These are phyloP conservation scores for Amphipyra tragopoginis DNA, from an alignment of 2,888 invertebrate genomes.

Conservation along the genomic window DNA sequence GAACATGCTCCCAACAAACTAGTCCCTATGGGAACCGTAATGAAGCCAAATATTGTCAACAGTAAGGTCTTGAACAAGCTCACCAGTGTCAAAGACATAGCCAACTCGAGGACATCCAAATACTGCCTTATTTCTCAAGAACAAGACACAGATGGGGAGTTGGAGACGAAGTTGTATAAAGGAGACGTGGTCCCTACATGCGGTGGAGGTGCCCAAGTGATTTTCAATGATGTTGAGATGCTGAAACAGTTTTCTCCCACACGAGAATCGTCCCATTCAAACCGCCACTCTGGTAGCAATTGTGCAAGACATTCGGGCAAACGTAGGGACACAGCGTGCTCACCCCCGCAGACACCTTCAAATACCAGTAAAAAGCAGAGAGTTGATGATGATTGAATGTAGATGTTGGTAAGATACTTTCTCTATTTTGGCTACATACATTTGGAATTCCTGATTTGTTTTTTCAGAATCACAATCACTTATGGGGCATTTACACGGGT, in stretches of 20 bases:
- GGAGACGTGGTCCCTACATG: constrained; percentile 98
- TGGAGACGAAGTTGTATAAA: constrained; percentile 98
- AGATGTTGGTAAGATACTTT: constrained; percentile 29
- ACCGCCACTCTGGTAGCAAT: constrained; percentile 69
- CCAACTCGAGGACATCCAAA: constrained; percentile 93
- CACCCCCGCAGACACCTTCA: constrained; percentile 83
- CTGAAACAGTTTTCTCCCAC: constrained; percentile 95
- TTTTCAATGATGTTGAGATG: constrained; percentile 98
- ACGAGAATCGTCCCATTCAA: constrained; percentile 68
- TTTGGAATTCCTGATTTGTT: constrained; percentile 4
- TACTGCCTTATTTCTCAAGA: constrained; percentile 98
- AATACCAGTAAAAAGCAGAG: constrained; percentile 86
- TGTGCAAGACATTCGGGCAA: constrained; percentile 85
- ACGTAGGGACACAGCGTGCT: constrained; percentile 78
- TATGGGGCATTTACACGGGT: too few relatives aligned
- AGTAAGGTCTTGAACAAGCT: constrained; percentile 96
- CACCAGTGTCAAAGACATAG: constrained; percentile 94
- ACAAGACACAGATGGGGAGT: constrained; percentile 96
- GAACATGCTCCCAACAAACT: constrained; percentile 96
- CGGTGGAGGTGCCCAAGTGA: constrained; percentile 98
- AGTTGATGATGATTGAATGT: constrained; percentile 76
- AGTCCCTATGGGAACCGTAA: constrained; percentile 96
- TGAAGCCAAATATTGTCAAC: constrained; percentile 95
- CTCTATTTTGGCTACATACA: constrained; percentile 5
- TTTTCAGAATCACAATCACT: not conserved